phyloP scores from a whole-genome alignment of 35 echinoderm and acorn worm species.

The Heliocidaris tuberculata region DNA sequence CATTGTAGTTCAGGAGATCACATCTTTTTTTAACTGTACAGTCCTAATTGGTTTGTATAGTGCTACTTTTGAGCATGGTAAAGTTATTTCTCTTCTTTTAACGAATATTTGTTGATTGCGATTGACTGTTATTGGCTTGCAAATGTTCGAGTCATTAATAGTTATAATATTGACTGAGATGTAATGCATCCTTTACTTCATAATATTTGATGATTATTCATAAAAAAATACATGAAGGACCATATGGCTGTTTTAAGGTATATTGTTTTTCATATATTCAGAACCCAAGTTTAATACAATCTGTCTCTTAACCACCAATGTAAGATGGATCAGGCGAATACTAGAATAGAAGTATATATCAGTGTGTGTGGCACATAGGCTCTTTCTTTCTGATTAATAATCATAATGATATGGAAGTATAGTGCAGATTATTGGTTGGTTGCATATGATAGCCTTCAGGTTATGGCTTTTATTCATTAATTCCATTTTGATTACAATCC shows the following conservation, averaged over 20 bases:
- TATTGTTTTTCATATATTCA: not conserved
- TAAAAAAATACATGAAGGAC: not conserved
- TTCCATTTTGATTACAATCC: conserved; percentile 34
- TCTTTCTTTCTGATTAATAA: conserved; percentile 6
- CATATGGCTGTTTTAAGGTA: not conserved
- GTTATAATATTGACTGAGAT: not conserved
- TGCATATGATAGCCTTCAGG: not conserved
- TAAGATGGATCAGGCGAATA: not conserved
- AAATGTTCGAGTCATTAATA: not conserved
- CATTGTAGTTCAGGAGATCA: too few species aligned
- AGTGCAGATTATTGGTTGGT: conserved; percentile 5
- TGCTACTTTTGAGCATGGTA: too few species aligned
- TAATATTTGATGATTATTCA: not conserved
- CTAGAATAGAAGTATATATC: not conserved
- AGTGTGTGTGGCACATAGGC: not conserved
- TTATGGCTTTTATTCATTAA: conserved; percentile 41
- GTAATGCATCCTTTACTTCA: not conserved
- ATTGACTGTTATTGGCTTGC: not conserved
- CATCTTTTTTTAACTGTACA: too few species aligned
- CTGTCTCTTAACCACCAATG: not conserved
- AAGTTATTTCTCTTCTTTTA: too few species aligned
- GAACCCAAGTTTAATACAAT: not conserved
- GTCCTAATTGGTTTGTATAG: too few species aligned
- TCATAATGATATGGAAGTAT: not conserved
- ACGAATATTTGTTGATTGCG: too few species aligned